phyloP scores from a whole-genome alignment of 2,797 vertebrate species.

The Mormyrus hasselquistii region DNA sequence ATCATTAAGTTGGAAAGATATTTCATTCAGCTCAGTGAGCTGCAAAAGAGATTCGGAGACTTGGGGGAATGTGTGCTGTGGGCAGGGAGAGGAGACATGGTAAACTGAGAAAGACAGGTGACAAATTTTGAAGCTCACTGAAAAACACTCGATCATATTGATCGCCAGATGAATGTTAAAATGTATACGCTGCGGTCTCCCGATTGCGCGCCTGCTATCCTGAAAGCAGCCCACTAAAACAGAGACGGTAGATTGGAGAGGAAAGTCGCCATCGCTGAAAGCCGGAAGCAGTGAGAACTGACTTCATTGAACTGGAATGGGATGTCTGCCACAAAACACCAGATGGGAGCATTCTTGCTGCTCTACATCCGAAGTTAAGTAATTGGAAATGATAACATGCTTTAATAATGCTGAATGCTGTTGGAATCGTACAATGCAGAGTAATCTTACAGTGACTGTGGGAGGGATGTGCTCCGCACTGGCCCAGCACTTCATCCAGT shows the following conservation, averaged over 20 bases:
- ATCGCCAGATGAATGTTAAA: background rate
- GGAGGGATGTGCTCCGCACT: background rate
- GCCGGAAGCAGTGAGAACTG: background rate
- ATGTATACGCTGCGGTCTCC: background rate
- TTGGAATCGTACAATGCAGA: background rate
- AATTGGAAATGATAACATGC: background rate
- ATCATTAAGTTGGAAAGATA: constrained; percentile 67
- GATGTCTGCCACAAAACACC: background rate
- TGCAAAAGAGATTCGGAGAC: constrained; percentile 47
- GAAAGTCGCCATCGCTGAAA: background rate
- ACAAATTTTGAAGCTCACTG: background rate
- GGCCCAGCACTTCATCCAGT: background rate
- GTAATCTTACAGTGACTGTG: background rate
- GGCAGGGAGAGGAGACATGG: background rate
- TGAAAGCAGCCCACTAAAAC: background rate
- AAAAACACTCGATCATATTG: background rate
- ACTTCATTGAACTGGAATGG: background rate
- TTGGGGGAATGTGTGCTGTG: constrained; percentile 12
- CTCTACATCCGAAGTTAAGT: background rate
- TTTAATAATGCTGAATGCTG: background rate
- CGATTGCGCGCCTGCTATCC: background rate
- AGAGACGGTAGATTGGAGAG: background rate
- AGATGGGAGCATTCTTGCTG: background rate
- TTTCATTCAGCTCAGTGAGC: constrained; percentile 68
- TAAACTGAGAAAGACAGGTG: background rate